Evolutionary conservation across 2,797 vertebrate species (phyloP).

Genomic region (Chaunax sp.): DNA sequence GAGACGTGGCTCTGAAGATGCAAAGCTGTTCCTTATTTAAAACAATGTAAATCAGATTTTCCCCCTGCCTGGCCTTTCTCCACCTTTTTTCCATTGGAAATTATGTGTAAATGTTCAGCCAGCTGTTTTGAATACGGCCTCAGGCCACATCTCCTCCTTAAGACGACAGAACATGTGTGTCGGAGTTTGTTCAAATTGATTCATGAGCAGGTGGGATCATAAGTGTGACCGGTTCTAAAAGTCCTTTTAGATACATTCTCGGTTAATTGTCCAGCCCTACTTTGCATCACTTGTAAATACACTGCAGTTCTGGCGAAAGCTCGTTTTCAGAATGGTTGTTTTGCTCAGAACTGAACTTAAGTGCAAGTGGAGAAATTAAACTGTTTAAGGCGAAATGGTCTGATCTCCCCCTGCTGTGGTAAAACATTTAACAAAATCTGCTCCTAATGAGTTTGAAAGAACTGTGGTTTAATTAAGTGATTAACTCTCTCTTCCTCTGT

Average conservation of each 20-base stretch:
- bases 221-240: background rate
- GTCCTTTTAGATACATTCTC: too few species aligned
- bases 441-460: conserved; percentile 54
- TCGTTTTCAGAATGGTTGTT: conserved; percentile 18
- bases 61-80: conserved; percentile 12
- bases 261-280: too few species aligned
- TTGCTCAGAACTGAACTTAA: conserved; percentile 46
- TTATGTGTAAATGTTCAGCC: conserved; percentile 77
- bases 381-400: conserved; percentile 23
- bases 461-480: conserved; percentile 61
- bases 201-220: conserved; percentile 62
- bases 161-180: conserved; percentile 36
- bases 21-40: conserved; percentile 49
- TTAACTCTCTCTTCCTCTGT: conserved; percentile 23
- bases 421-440: conserved; percentile 65
- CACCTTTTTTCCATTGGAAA: conserved; percentile 65
- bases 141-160: conserved; percentile 38
- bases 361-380: conserved; percentile 45
- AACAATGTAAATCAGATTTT: conserved; percentile 66
- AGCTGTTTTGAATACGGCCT: conserved; percentile 72
- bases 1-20: conserved; percentile 11
- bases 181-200: conserved; percentile 34
- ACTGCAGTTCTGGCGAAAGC: background rate
- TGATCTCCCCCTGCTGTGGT: conserved; percentile 49
- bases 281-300: background rate